Base-by-base conservation (phyloP, 2,797 vertebrate genomes). In the Lepus townsendii region DNA sequence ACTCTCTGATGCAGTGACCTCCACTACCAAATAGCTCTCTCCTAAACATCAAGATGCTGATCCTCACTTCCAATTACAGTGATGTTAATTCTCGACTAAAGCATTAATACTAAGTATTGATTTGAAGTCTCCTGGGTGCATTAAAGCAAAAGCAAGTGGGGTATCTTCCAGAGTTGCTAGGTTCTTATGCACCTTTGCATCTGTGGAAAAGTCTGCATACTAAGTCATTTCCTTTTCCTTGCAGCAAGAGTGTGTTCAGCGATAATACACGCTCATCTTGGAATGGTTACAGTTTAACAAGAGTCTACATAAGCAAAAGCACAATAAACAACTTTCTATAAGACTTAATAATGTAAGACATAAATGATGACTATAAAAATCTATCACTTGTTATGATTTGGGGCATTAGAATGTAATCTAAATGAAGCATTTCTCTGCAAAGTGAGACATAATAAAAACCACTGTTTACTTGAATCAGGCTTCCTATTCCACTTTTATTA, bases 81-180 rank as follows among this genome's bases (percentile, higher is more conserved):
- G 0, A n/a, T 96, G 92, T 76, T 95, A 94, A 75, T 97, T 97
- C 96, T 97, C 91, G 92, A 26, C 96, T 97, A 95, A 97, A 95
- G 82, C 77, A 11, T 89, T 96, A 96, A 95, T 96, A 80, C 62
- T 95, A 95, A 97, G 57, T 97, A 97, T 95, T 97, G 97, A 96
- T 97, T 95, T 88, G 89, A 96, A 90, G 73, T 94, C 95, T 97
- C 96, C 66, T 76, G 63, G 82, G 92, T 94, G 69, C 87, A 75
- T 54, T 93, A 95, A 95, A 90, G 77, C 30, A 87, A 76, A 93
- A 73, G 54, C 91, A 94, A 89, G 71, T 54, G 96, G 93, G 30
- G 79, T 68, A 72, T 96, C n/a, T 79, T 97, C 63, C 52, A 94
- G 77, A 77, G 27, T 13, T 96, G 66, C 91, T 93, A 79, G 78